A percentile compares a stretch with the other conserved stretches of the same genome.
phyloP scores from a whole-genome alignment of 2,113 vertebrate species.

The Cottus gobio region DNA sequence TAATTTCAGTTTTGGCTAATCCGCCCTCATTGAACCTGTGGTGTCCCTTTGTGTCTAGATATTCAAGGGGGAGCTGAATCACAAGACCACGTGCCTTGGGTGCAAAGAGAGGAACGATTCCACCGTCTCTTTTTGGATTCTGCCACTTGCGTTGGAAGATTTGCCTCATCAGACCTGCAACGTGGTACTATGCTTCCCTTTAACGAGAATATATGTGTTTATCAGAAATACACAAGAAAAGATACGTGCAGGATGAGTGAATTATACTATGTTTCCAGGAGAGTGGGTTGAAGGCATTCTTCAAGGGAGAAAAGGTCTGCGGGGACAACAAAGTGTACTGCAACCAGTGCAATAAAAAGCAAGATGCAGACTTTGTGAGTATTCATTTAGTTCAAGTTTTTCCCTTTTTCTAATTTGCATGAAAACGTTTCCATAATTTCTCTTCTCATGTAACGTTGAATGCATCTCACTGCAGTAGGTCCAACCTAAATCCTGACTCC shows the following conservation, averaged over 20 bases:
- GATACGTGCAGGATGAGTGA: not conserved
- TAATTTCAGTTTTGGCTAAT: too few relatives aligned
- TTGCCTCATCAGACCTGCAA: conserved; percentile 10
- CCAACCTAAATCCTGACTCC: not conserved
- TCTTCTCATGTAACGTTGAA: not conserved
- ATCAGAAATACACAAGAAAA: not conserved
- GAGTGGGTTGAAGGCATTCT: conserved; percentile 57
- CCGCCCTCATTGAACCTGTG: not conserved
- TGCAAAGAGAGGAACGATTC: conserved; percentile 4
- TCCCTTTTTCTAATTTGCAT: not conserved
- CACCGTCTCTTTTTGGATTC: conserved; percentile 57
- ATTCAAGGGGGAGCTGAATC: conserved; percentile 61
- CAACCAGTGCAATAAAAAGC: conserved; percentile 56
- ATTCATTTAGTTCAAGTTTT: not conserved
- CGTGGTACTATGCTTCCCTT: conserved; percentile 56
- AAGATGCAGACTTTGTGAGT: conserved; percentile 69
- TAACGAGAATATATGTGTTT: not conserved
- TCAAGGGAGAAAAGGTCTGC: conserved; percentile 40
- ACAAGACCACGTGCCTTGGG: conserved; percentile 31
- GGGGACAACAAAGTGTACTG: conserved; percentile 76
- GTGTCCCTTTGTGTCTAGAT: conserved; percentile 13
- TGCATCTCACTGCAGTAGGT: not conserved
- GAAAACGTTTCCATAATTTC: not conserved
- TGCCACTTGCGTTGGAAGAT: conserved; percentile 64
- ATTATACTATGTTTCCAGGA: conserved; percentile 24